Evolutionary conservation across 2,113 vertebrate species (phyloP).

Genomic region (Centropristis striata): DNA sequence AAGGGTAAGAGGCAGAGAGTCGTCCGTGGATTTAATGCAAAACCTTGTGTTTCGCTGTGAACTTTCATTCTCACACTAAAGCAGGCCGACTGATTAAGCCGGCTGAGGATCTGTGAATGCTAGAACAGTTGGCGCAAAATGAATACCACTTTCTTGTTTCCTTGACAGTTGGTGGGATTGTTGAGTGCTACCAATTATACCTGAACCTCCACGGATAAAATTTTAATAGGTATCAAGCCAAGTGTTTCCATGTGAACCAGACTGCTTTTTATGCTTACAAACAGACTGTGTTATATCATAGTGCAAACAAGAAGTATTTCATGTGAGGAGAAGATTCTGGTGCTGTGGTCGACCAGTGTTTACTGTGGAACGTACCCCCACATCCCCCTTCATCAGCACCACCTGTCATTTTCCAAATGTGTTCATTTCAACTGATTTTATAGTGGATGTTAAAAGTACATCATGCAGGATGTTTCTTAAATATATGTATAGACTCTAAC

Average conservation of each 20-base stretch:
- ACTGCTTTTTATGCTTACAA: conserved; percentile 18
- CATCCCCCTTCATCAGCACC: not conserved
- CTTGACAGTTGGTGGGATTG: conserved; percentile 62
- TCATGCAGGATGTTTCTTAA: too few relatives aligned
- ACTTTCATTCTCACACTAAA: conserved; percentile 79
- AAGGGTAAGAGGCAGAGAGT: conserved; percentile 74
- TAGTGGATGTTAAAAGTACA: not conserved
- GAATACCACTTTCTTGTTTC: conserved; percentile 59
- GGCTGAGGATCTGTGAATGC: conserved; percentile 53
- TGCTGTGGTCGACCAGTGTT: not conserved
- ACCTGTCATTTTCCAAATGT: not conserved
- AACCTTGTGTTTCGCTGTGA: conserved; percentile 66
- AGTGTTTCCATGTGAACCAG: conserved; percentile 59
- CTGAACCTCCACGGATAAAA: conserved; percentile 31
- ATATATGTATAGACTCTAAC: too few relatives aligned
- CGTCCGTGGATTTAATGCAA: conserved; percentile 75
- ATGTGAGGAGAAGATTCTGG: not conserved
- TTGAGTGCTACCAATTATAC: conserved; percentile 50
- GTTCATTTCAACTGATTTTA: not conserved
- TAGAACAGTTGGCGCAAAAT: conserved; percentile 46
- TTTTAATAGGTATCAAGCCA: conserved; percentile 16
- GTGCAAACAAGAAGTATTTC: conserved; percentile 1
- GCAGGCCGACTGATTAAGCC: conserved; percentile 55
- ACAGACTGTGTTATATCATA: conserved; percentile 32
- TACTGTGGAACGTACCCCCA: not conserved